phyloP scores from a whole-genome alignment of 2,888 invertebrate genomes.

The Spilarctia lutea region DNA sequence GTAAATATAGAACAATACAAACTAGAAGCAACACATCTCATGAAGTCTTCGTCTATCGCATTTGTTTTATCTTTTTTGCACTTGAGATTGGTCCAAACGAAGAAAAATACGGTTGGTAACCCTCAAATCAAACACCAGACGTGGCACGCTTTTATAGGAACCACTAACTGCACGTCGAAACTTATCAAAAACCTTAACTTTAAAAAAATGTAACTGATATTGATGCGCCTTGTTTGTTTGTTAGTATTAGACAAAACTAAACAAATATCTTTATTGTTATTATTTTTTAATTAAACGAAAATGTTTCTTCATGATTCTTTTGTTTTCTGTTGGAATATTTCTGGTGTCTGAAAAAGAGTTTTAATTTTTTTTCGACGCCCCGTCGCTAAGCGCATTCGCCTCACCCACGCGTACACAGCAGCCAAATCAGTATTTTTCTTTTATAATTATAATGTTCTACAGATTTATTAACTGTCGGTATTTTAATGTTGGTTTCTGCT shows the following conservation, averaged over 20 bases:
- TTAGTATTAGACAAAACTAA: conserved; percentile 3
- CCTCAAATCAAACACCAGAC: neutral
- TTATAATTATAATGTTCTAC: conserved; percentile 48
- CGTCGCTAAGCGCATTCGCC: conserved; percentile 71
- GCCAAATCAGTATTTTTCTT: conserved; percentile 61
- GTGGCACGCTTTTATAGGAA: neutral
- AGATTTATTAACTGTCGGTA: conserved; percentile 50
- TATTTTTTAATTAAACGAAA: conserved; percentile 34
- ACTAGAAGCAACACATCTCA: too few species aligned
- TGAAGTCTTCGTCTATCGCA: too few species aligned
- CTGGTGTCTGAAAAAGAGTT: conserved; percentile 61
- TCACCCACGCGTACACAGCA: conserved; percentile 68
- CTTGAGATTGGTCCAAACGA: neutral
- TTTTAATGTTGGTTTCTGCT: conserved; percentile 13
- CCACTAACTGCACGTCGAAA: neutral
- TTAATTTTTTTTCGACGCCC: conserved; percentile 61
- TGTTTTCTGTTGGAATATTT: conserved; percentile 57
- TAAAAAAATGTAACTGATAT: neutral
- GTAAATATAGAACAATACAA: too few species aligned
- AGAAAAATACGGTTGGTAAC: neutral
- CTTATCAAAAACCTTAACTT: neutral
- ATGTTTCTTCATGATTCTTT: conserved; percentile 54
- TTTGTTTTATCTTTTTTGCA: neutral
- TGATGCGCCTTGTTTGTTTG: neutral
- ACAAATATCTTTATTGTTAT: conserved; percentile 13